phyloP scores from a whole-genome alignment of 2,888 invertebrate species.

The Oscheius sp. region DNA sequence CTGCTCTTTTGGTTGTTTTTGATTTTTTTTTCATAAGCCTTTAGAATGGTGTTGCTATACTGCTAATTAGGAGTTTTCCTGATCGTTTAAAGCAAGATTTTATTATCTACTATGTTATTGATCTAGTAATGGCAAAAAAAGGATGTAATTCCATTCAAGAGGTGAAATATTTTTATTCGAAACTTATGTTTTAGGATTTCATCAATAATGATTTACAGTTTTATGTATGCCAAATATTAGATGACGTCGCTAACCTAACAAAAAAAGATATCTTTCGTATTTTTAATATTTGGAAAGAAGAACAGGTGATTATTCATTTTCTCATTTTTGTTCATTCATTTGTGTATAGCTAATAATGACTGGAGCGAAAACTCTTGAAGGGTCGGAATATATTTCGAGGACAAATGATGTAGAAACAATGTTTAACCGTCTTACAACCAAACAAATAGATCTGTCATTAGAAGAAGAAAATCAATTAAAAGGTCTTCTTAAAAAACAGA shows the following conservation, averaged over 20 bases:
- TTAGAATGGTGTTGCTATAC: conserved; percentile 10
- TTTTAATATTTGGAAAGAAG: background rate
- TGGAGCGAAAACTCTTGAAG: background rate
- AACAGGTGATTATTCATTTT: background rate
- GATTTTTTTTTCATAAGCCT: background rate
- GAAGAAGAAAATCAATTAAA: conserved; percentile 8
- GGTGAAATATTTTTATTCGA: background rate
- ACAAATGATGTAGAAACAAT: background rate
- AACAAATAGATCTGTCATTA: background rate
- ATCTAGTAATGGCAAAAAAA: conserved; percentile 12
- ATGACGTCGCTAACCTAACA: background rate
- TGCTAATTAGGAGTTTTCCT: background rate
- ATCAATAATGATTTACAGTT: background rate
- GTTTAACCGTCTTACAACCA: background rate
- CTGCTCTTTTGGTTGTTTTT: conserved; percentile 11
- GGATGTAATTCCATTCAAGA: background rate
- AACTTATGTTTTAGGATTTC: background rate
- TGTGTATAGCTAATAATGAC: background rate
- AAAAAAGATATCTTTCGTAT: background rate
- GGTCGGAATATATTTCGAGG: background rate
- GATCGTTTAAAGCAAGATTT: conserved; percentile 1
- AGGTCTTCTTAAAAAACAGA: too few species aligned
- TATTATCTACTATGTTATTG: conserved; percentile 15
- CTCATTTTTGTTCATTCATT: background rate
- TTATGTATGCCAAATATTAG: background rate